Base-by-base conservation (phyloP, 2,113 vertebrate genomes). In the Agelaius phoeniceus region DNA sequence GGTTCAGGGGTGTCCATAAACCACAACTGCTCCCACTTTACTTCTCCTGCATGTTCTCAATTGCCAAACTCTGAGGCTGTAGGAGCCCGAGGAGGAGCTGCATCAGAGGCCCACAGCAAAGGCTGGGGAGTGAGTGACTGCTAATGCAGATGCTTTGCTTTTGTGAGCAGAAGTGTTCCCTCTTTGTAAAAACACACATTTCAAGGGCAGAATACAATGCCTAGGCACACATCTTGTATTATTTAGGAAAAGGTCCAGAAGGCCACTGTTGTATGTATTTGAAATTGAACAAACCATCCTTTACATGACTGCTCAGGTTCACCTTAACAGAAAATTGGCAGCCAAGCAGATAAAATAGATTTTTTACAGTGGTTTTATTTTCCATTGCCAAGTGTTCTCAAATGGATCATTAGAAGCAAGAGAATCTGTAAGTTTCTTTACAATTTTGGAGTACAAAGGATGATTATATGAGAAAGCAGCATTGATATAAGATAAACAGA, bases 221-320 rank as follows among this genome's bases (percentile, higher is more conserved):
- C 49, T 24, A 15, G 37, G 31, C 44, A 4, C 33, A 24, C 5
- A 10, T 33, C 65, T 80, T 16, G 5, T 39, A 5, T 44, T 81
- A 33, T 39, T 71, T 31, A 84, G 73, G 22, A 71, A 74, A 39
- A 54, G n/a, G 27, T 35, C n/a, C 43, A 77, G 75, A 41, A 59
- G 27, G 48, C 27, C 2, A 3, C 1, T 21, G 20, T 27, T 0
- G 0, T 18, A 2, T 14, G 11, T 22, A 13, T 54, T 69, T 63
- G 76, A 86, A 87, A 83, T 35, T 18, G 49, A 33, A 82, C 79
- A 88, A 72, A 52, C 13, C 5, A 73, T 57, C 3, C 43, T 89
- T 73, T 35, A 35, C 15, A 5, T 55, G 43, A 43, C 61, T 68
- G 5, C 9, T 88, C 17, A 31, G 48, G 48, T 77, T 91, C 51